A percentile compares a stretch with the other conserved stretches of the same genome.
Conservation (phyloP, 2,113 vertebrate species). For the Nannobrachium achirus region DNA sequence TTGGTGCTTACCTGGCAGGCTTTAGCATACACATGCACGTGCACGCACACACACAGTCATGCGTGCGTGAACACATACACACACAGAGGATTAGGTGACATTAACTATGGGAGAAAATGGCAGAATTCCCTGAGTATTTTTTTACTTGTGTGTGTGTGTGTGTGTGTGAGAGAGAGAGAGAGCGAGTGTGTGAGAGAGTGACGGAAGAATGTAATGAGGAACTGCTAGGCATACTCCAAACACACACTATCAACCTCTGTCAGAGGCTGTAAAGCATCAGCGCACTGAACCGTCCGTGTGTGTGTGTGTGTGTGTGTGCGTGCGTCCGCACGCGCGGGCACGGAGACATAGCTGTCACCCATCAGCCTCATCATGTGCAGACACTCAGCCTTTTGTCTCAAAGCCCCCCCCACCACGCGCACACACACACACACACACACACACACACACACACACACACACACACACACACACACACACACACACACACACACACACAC, state of each 20-base stretch:
- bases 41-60: slow-evolving; percentile 1
- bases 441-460: too few relatives aligned
- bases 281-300: slow-evolving; percentile 37
- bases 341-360: slow-evolving; percentile 70
- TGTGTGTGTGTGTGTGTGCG: slow-evolving; percentile 1
- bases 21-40: slow-evolving; percentile 32
- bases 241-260: slow-evolving; percentile 69
- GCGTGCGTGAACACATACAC: background rate
- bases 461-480: background rate
- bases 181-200: slow-evolving; percentile 14
- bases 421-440: too few relatives aligned
- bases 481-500: background rate
- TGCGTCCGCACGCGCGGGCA: slow-evolving; percentile 16
- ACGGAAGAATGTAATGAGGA: slow-evolving; percentile 57
- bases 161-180: too few relatives aligned
- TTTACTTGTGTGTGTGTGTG: slow-evolving; percentile 10
- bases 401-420: background rate
- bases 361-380: slow-evolving; percentile 73
- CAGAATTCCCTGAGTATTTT: slow-evolving; percentile 55
- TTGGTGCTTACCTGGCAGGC: slow-evolving; percentile 76
- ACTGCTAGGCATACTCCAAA: slow-evolving; percentile 58
- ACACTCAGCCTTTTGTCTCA: slow-evolving; percentile 64
- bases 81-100: slow-evolving; percentile 60
- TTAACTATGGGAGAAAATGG: slow-evolving; percentile 66
- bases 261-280: slow-evolving; percentile 60